A percentile compares a stretch with the other conserved stretches of the same genome.
These are phyloP conservation scores for Spodoptera litura DNA, from an alignment of 1,140 invertebrate genomes.

Conservation along the genomic window DNA sequence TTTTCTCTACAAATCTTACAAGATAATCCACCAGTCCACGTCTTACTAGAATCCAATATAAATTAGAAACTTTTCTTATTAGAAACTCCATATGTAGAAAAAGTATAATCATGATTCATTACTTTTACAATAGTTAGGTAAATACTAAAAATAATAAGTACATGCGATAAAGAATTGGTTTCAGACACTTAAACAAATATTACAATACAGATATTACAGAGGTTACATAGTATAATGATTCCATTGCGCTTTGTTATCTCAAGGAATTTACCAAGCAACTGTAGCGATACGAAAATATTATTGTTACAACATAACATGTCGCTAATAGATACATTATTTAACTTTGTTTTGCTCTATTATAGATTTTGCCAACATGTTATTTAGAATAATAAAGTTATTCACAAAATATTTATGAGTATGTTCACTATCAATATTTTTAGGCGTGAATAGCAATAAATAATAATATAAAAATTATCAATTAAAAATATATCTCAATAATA, in stretches of 20 bases:
- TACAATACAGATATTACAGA: slow-evolving; percentile 24
- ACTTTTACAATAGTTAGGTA: no score
- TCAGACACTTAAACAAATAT: slow-evolving; percentile 21
- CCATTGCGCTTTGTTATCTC: slow-evolving; percentile 22
- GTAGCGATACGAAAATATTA: slow-evolving; percentile 18
- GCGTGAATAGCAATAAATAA: not conserved
- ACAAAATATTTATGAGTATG: no score
- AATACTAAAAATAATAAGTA: not conserved
- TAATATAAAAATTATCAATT: slow-evolving; percentile 25
- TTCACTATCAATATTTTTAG: no score
- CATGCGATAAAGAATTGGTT: slow-evolving; percentile 5
- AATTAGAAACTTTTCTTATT: not conserved
- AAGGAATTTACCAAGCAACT: slow-evolving; percentile 27
- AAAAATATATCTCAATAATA: slow-evolving; percentile 42
- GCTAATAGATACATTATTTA: slow-evolving; percentile 15
- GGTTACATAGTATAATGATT: slow-evolving; percentile 23
- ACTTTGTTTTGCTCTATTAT: not conserved
- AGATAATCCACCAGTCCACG: not conserved
- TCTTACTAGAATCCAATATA: slow-evolving; percentile 1
- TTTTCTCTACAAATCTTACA: not conserved
- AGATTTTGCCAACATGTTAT: not conserved
- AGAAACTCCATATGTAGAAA: not conserved
- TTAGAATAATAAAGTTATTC: not conserved
- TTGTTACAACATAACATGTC: slow-evolving; percentile 14
- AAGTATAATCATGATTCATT: not conserved